phyloP scores from a whole-genome alignment of 2,113 vertebrate genomes.

The Lycocorax pyrrhopterus region DNA sequence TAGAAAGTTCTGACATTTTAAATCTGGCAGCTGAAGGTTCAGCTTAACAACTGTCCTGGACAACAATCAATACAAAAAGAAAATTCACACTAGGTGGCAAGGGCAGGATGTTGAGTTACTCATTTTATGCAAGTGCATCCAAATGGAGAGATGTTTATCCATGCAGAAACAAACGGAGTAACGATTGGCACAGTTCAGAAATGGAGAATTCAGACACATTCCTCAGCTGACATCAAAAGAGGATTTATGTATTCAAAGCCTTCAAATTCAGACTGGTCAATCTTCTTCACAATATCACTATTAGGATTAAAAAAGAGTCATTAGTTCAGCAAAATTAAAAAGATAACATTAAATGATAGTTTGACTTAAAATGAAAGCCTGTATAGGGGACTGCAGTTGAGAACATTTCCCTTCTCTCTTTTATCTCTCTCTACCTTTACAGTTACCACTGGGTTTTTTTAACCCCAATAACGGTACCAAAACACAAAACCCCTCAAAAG shows the following conservation, averaged over 20 bases:
- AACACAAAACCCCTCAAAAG: background rate
- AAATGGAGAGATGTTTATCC: conserved; percentile 56
- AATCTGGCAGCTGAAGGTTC: conserved; percentile 7
- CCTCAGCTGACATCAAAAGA: conserved; percentile 97
- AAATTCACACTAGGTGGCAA: conserved; percentile 42
- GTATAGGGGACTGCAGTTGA: background rate
- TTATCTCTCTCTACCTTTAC: background rate
- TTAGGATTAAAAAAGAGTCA: conserved; percentile 28
- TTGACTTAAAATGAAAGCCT: background rate
- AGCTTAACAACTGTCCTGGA: background rate
- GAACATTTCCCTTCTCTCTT: background rate
- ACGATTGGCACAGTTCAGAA: conserved; percentile 58
- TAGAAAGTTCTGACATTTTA: conserved; percentile 3
- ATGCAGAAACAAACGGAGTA: conserved; percentile 65
- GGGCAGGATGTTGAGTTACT: conserved; percentile 31
- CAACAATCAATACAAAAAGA: background rate
- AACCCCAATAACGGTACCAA: background rate
- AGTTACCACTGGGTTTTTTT: background rate
- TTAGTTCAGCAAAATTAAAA: background rate
- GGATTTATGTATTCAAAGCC: conserved; percentile 99
- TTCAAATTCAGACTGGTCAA: conserved; percentile 99
- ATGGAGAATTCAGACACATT: conserved; percentile 86
- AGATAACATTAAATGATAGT: background rate
- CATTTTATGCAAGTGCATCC: conserved; percentile 28
- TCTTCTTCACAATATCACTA: conserved; percentile 96